Evolutionary conservation across 1,140 invertebrate genomes (phyloP).

Genomic region (Panonychus citri): DNA sequence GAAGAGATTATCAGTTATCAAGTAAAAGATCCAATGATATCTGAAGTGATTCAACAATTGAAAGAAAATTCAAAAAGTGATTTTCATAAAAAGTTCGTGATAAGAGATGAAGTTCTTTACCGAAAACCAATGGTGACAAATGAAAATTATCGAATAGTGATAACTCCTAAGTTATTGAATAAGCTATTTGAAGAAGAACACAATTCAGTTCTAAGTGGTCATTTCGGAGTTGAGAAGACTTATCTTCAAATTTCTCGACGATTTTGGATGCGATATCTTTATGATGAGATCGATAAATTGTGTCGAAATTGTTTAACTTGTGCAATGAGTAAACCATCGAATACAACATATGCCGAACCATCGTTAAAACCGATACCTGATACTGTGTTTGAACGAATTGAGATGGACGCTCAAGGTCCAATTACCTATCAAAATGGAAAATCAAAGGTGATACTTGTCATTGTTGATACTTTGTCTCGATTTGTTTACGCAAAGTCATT

Average conservation of each 20-base stretch:
- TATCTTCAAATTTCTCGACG: neutral
- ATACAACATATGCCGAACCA: neutral
- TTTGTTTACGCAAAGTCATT: neutral
- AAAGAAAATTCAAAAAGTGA: neutral
- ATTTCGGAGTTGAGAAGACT: neutral
- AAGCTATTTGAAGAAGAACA: neutral
- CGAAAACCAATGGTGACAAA: neutral
- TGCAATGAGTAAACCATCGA: neutral
- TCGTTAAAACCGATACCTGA: neutral
- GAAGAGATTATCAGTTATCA: neutral
- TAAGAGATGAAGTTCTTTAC: neutral
- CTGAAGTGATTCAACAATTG: neutral
- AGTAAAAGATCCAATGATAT: neutral
- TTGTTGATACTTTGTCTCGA: neutral
- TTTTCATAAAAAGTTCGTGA: neutral
- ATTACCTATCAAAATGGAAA: neutral
- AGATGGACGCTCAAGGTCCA: neutral
- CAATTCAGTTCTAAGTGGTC: neutral
- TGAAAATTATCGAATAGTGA: neutral
- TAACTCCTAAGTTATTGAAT: neutral
- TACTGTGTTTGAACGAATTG: neutral
- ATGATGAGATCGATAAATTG: neutral
- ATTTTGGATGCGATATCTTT: neutral
- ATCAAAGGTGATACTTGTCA: neutral
- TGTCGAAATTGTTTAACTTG: neutral